phyloP scores from a whole-genome alignment of 1,140 invertebrate genomes.

The Holcopasites calliopsidis region DNA sequence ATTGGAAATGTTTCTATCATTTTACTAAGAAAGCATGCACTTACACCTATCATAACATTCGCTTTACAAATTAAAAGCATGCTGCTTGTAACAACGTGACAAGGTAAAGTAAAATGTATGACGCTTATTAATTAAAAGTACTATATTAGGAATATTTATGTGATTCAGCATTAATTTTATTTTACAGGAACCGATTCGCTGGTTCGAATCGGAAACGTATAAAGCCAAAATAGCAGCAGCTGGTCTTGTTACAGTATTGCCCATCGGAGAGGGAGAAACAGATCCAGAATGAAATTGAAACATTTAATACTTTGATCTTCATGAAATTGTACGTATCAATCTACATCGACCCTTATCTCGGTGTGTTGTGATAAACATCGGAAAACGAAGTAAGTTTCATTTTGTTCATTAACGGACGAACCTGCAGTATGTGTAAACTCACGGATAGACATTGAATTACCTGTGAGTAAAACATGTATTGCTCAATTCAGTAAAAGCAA shows the following conservation, averaged over 20 bases:
- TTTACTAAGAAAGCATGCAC: slow-evolving; percentile 41
- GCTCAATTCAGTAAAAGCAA: slow-evolving; percentile 30
- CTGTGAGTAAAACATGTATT: slow-evolving; percentile 3
- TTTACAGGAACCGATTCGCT: slow-evolving; percentile 78
- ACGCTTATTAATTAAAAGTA: neutral
- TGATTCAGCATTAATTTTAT: slow-evolving; percentile 24
- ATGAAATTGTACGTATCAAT: slow-evolving; percentile 43
- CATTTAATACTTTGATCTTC: neutral
- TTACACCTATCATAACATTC: slow-evolving; percentile 33
- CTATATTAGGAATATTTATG: slow-evolving; percentile 6
- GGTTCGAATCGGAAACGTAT: slow-evolving; percentile 79
- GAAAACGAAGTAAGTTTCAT: slow-evolving; percentile 4
- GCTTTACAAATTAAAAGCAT: slow-evolving; percentile 68
- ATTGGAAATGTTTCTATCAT: neutral
- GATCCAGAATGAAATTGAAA: slow-evolving; percentile 70
- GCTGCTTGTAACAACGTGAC: slow-evolving; percentile 63
- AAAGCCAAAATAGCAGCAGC: slow-evolving; percentile 76
- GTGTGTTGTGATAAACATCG: slow-evolving; percentile 40
- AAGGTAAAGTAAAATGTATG: slow-evolving; percentile 62
- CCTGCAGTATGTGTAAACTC: neutral
- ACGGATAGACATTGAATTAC: neutral
- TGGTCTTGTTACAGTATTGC: slow-evolving; percentile 73
- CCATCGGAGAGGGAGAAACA: slow-evolving; percentile 71
- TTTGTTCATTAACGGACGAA: neutral
- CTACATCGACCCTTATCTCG: slow-evolving; percentile 23